A percentile compares a stretch with the other conserved stretches of the same genome.
phyloP scores from a whole-genome alignment of 2,113 vertebrate species.

The Callionymus lyra region DNA sequence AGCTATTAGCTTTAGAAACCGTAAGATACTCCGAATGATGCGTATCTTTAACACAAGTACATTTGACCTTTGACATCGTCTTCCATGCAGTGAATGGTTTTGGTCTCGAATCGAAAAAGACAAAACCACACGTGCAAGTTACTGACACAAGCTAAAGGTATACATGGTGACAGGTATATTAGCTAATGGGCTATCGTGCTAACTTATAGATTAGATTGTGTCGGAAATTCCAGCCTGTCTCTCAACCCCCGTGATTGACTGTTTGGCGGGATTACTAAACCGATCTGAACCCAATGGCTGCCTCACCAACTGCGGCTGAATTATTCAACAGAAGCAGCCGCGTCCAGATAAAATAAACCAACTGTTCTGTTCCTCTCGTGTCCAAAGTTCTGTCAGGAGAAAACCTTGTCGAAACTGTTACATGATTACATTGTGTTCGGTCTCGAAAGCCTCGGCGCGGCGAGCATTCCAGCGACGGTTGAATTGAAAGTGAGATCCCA shows the following conservation, averaged over 20 bases:
- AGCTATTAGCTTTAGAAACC: too few relatives aligned
- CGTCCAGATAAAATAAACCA: conserved; percentile 52
- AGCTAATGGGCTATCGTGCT: not conserved
- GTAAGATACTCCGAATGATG: too few relatives aligned
- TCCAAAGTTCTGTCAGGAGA: conserved; percentile 56
- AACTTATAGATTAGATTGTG: not conserved
- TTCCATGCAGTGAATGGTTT: too few relatives aligned
- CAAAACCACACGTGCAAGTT: too few relatives aligned
- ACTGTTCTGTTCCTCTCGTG: conserved; percentile 26
- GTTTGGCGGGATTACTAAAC: conserved; percentile 10
- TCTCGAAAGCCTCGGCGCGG: conserved; percentile 3
- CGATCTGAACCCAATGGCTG: conserved; percentile 7
- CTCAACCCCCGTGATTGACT: conserved; percentile 1
- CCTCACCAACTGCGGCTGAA: conserved; percentile 20
- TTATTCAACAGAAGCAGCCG: conserved; percentile 33
- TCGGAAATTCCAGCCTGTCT: too few relatives aligned
- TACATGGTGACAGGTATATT: too few relatives aligned
- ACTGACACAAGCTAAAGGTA: too few relatives aligned
- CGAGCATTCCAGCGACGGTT: conserved; percentile 5
- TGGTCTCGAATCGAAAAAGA: too few relatives aligned
- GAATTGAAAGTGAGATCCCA: conserved; percentile 1
- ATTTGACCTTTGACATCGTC: too few relatives aligned
- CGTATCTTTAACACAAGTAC: too few relatives aligned
- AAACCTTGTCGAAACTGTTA: conserved; percentile 16
- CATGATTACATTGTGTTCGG: conserved; percentile 22